Base-by-base conservation (phyloP, 2,888 invertebrate species). In the Diogma glabrata region DNA sequence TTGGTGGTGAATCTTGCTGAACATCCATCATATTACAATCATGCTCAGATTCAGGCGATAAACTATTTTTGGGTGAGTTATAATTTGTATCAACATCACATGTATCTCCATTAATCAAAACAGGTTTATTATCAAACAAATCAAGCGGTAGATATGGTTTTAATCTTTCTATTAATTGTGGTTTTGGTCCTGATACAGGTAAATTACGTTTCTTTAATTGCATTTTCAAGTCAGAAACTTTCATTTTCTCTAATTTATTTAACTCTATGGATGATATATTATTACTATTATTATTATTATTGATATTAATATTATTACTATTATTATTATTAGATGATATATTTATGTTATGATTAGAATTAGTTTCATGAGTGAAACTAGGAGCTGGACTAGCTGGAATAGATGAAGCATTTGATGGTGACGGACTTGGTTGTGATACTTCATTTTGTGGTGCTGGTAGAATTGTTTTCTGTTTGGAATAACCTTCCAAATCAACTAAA, bases 121-220 rank as follows among this genome's bases (percentile, higher is more conserved):
- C 67, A 63, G 73, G 75, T 52, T 73, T 70, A 49, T 75, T 76
- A 17, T 71, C 72, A 57, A 75, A 71, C 5, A 74, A 69, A 47
- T 71, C 71, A 19, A 69, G 52, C 2, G 74, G 61, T 49, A 77
- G 62, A 65, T 79, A 87, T 1, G 86, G 87, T 57, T 87, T 86
- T 52, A 96, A 72, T 38, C 96, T 79, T 66, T 96, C 94, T 52
- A 97, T 87, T 38, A 97, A 72, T 65, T 94, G 92, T 8, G 94
- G 92, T 66, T 97, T 97, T 0, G 95, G 86, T 0, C 96, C 96
- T 10, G 95, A 95, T 1, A 97, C 96, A 5, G 95, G 91, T 54
- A 97, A 73, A 68, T 87, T 94, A 47, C 96, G 80, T 52, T 89
- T 85, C 69, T 95, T 96, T 60, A 95, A 78, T 67, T 96, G 95